Evolutionary conservation across 1,140 invertebrate species (phyloP).

Genomic region (Leptinotarsa defecta): DNA sequence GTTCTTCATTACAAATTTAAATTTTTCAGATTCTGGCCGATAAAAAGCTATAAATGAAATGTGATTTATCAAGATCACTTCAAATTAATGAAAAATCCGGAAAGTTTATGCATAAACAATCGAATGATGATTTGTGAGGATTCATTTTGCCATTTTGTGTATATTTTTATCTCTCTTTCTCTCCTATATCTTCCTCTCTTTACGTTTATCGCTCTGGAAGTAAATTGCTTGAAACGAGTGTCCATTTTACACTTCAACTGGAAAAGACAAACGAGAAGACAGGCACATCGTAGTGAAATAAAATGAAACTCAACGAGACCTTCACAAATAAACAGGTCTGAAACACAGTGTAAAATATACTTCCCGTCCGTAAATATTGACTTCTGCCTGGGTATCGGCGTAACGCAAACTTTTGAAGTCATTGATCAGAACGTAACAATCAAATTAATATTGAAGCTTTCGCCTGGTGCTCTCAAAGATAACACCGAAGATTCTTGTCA

Average conservation of each 20-base stretch:
- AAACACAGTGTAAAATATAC: neutral
- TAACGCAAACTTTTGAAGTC: neutral
- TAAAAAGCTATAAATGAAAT: too few relatives aligned
- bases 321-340: neutral
- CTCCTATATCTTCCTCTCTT: too few relatives aligned
- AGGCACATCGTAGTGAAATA: neutral
- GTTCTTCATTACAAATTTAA: too few relatives aligned
- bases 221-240: neutral
- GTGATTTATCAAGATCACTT: too few relatives aligned
- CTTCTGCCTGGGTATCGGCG: neutral
- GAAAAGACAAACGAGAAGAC: neutral
- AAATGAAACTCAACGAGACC: neutral
- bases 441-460: neutral
- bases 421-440: slow-evolving; percentile 3
- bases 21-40: too few relatives aligned
- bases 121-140: too few relatives aligned
- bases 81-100: too few relatives aligned
- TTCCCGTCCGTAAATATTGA: neutral
- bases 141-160: too few relatives aligned
- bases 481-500: neutral
- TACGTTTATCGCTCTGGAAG: too few relatives aligned
- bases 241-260: neutral
- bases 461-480: neutral
- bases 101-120: too few relatives aligned
- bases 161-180: too few relatives aligned